A percentile compares a stretch with the other conserved stretches of the same genome.
phyloP scores from a whole-genome alignment of 2,888 invertebrate genomes.

The Philereme transversata region DNA sequence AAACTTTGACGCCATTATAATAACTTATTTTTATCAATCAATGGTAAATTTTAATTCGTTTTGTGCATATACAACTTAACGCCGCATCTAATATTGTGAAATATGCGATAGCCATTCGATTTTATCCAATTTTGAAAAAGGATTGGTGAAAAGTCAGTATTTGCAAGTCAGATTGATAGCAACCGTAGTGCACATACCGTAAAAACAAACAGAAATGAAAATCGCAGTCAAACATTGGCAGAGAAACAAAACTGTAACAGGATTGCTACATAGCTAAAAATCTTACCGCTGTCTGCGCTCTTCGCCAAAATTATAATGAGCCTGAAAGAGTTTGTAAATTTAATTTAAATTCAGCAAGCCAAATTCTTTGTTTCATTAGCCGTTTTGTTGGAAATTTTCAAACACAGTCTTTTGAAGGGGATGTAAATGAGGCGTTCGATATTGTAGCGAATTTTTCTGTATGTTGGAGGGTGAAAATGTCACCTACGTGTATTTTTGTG shows the following conservation, averaged over 20 bases:
- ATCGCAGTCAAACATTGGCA: background rate
- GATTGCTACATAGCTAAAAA: background rate
- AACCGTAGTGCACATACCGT: slow-evolving; percentile 9
- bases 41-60: too few species aligned
- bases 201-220: slow-evolving; percentile 14
- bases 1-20: too few species aligned
- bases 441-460: slow-evolving; percentile 9
- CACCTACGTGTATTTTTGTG: slow-evolving; percentile 1
- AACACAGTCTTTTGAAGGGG: slow-evolving; percentile 36
- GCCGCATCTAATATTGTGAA: too few species aligned
- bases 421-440: slow-evolving; percentile 9
- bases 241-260: background rate
- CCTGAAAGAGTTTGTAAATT: slow-evolving; percentile 58
- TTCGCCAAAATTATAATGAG: slow-evolving; percentile 43
- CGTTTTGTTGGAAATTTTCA: slow-evolving; percentile 50
- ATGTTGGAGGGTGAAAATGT: slow-evolving; percentile 14
- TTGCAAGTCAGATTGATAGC: slow-evolving; percentile 19
- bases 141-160: slow-evolving; percentile 3
- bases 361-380: slow-evolving; percentile 64
- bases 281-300: background rate
- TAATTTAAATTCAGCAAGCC: slow-evolving; percentile 57
- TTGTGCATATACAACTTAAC: too few species aligned
- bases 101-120: background rate
- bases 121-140: background rate
- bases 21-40: too few species aligned